These are phyloP conservation scores for Odontomyia ornata DNA, from an alignment of 2,888 invertebrate genomes.

Conservation along the genomic window DNA sequence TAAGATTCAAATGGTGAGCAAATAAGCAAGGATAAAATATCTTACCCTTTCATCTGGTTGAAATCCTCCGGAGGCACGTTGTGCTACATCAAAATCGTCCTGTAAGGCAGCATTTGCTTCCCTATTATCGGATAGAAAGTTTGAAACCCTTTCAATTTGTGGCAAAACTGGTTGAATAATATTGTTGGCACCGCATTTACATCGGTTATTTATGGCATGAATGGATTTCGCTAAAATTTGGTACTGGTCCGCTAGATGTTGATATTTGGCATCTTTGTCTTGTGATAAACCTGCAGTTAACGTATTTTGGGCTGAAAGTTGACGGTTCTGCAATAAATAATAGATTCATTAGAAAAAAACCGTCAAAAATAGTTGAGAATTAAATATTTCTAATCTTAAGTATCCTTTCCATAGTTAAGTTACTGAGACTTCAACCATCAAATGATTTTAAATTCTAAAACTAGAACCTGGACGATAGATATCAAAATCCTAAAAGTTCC, in stretches of 20 bases:
- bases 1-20: too few relatives aligned
- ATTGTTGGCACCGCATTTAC: constrained; percentile 45
- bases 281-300: not conserved
- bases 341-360: not conserved
- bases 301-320: constrained; percentile 36
- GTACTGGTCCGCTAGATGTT: constrained; percentile 38
- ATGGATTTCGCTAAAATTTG: constrained; percentile 25
- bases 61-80: constrained; percentile 38
- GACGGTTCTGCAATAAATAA: constrained; percentile 37
- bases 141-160: constrained; percentile 4
- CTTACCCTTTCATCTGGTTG: constrained; percentile 47
- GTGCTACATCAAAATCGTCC: constrained; percentile 23
- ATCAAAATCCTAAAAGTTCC: too few relatives aligned
- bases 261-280: constrained; percentile 42
- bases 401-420: too few relatives aligned
- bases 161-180: constrained; percentile 20
- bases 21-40: not conserved
- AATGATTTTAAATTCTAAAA: too few relatives aligned
- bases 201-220: constrained; percentile 12
- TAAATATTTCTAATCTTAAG: too few relatives aligned
- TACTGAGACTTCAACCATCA: too few relatives aligned
- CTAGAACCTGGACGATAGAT: too few relatives aligned
- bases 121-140: not conserved
- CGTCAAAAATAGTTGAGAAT: too few relatives aligned
- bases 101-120: not conserved